Evolutionary conservation across 1,140 invertebrate species (phyloP), one percentile per base, ranked within the genome.

Genomic region (Zaprionus kolodkinae): DNA sequence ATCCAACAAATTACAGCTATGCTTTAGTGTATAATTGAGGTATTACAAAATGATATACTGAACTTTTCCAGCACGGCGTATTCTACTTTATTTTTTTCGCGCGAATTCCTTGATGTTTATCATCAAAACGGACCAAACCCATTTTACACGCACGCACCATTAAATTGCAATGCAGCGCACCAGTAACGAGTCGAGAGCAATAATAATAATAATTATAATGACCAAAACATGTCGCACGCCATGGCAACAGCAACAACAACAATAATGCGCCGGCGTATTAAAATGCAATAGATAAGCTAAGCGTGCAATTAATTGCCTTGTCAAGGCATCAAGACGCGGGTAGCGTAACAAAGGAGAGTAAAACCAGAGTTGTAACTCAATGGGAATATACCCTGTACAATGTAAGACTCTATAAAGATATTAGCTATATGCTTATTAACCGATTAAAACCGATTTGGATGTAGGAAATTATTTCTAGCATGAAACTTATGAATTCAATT

Each of bases 261-360:
- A 27, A 48, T n/a, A 74, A 77, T 62, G 68, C 72, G 70, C 43
- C 61, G 30, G 57, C 78, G 55, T 88, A 88, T 83, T 79, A 88
- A 83, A 88, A 86, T 79, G 79, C 79, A 87, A 82, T 76, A 87
- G 79, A 82, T 81, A 81, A 86, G 82, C 81, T 76, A 71, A 78
- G 82, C 81, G 63, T 74, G 66, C 76, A 71, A 85, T 84, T 81
- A 86, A 84, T 84, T 84, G 78, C 60, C 66, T 65, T 65, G 67
- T 43, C 54, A 72, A 67, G 25, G 21, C 21, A 7, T n/a, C 21
- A 50, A 59, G 57, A 50, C 45, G 45, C 45, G 45, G 21, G 4
- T 10, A 50, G 45, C 11, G 5, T 50, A 25, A 50, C 11, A 50
- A 50, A 50, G 21, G 36, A 38, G 36, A 38, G 36, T 3, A 15